Evolutionary conservation across 23 tunicate species (phyloP).

Genomic region (Diplosoma virens): DNA sequence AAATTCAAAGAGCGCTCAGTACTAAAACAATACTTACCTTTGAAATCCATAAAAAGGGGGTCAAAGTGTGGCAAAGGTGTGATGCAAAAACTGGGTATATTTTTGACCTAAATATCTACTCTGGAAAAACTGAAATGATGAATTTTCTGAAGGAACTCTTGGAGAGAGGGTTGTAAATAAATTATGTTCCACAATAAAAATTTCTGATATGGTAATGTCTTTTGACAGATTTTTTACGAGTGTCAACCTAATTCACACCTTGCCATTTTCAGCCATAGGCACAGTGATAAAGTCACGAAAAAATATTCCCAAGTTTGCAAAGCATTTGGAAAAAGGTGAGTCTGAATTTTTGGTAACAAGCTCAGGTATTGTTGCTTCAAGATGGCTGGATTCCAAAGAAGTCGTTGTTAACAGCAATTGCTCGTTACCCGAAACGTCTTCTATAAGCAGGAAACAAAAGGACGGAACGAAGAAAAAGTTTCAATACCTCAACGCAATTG

Average conservation of each 20-base stretch:
- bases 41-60: neutral
- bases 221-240: constrained; percentile 17
- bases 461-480: constrained; percentile 15
- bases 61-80: neutral
- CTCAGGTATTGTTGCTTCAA: constrained; percentile 12
- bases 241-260: constrained; percentile 18
- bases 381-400: constrained; percentile 30
- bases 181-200: constrained; percentile 12
- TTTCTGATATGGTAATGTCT: constrained; percentile 18
- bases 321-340: constrained; percentile 14
- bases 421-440: neutral
- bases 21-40: neutral
- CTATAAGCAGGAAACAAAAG: constrained; percentile 20
- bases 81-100: constrained; percentile 6
- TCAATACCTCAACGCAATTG: constrained; percentile 24
- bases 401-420: constrained; percentile 22
- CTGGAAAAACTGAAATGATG: constrained; percentile 21
- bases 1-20: neutral
- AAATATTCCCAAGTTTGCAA: constrained; percentile 19
- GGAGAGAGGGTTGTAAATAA: constrained; percentile 25
- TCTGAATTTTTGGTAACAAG: constrained; percentile 13
- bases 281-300: neutral
- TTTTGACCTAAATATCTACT: constrained; percentile 6
- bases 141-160: constrained; percentile 7
- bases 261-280: constrained; percentile 21